Conservation (phyloP, 2,888 invertebrate species). For the Phalera bucephala region DNA sequence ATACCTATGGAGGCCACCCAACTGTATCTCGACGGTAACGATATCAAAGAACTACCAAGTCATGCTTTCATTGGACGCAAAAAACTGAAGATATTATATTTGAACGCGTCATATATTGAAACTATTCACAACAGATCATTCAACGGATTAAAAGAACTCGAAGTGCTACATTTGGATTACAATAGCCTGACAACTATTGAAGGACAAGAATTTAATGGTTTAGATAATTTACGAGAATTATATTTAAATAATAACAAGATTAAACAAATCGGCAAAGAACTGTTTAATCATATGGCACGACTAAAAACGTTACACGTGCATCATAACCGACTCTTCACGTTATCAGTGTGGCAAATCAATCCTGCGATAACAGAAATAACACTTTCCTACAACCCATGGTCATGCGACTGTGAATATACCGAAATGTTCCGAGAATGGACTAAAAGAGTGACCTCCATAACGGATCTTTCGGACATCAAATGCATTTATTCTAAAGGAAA, state of each 20-base stretch:
- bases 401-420: constrained; percentile 91
- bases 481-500: constrained; percentile 85
- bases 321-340: constrained; percentile 87
- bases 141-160: constrained; percentile 90
- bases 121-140: constrained; percentile 91
- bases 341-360: constrained; percentile 89
- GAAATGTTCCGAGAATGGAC: constrained; percentile 91
- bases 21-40: constrained; percentile 92
- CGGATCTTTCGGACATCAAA: constrained; percentile 85
- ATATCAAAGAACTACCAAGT: constrained; percentile 88
- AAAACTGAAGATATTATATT: constrained; percentile 88
- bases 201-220: constrained; percentile 91
- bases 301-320: constrained; percentile 87
- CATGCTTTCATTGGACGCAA: constrained; percentile 94
- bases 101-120: constrained; percentile 91
- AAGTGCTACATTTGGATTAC: constrained; percentile 89
- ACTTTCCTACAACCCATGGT: constrained; percentile 90
- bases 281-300: constrained; percentile 86
- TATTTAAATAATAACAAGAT: constrained; percentile 90
- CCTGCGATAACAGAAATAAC: constrained; percentile 85
- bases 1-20: constrained; percentile 97
- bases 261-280: constrained; percentile 86
- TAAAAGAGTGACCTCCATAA: constrained; percentile 85
- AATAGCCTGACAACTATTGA: constrained; percentile 87
- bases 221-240: constrained; percentile 87